phyloP scores from a whole-genome alignment of 2,797 vertebrate genomes.

The Myiotriccus ornatus region DNA sequence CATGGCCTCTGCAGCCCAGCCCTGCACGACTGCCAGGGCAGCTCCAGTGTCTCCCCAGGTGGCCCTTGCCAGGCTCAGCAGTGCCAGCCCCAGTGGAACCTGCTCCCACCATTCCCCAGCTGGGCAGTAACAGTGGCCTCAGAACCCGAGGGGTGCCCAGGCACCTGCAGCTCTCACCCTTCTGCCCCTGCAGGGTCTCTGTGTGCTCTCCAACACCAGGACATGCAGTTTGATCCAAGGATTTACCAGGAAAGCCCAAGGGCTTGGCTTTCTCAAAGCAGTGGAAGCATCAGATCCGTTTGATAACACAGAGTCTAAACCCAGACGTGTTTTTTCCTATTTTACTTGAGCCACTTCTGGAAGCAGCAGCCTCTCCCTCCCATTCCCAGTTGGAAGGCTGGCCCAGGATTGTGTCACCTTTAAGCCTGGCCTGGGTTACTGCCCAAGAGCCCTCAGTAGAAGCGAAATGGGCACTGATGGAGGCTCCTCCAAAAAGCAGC shows the following conservation, averaged over 20 bases:
- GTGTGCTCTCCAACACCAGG: neutral
- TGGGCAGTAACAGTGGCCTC: neutral
- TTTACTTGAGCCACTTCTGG: neutral
- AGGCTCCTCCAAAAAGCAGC: neutral
- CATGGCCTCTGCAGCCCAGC: neutral
- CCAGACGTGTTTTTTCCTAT: neutral
- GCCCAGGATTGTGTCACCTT: neutral
- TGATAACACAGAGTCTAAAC: neutral
- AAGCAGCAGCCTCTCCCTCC: neutral
- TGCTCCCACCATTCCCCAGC: neutral
- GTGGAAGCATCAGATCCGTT: neutral
- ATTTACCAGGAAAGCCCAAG: neutral
- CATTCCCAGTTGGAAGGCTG: neutral
- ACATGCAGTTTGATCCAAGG: fast-evolving
- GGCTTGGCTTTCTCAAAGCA: neutral
- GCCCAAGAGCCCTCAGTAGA: neutral
- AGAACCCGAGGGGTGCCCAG: neutral
- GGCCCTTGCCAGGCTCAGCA: neutral
- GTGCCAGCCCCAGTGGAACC: neutral
- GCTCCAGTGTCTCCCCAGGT: neutral
- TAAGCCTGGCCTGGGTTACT: neutral
- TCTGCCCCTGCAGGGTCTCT: neutral
- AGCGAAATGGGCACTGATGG: neutral
- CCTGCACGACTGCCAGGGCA: neutral
- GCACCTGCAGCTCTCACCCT: neutral